Percentiles rank a stretch among this genome's conserved stretches.
Evolutionary conservation across 2,888 invertebrate genomes (phyloP).

Genomic region (Megastigmus dorsalis): DNA sequence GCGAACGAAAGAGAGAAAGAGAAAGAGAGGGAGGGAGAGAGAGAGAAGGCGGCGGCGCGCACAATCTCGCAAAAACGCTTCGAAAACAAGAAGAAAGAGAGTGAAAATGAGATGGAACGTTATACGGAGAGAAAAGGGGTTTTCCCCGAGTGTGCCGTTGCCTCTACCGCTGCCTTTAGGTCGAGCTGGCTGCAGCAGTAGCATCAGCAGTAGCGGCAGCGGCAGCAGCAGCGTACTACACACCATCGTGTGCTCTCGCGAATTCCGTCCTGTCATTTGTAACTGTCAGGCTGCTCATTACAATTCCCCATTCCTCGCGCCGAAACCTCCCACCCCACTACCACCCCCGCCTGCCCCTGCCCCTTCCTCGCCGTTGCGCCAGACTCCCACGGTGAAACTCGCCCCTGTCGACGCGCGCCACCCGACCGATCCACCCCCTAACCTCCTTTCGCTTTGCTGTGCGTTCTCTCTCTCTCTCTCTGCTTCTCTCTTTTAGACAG

Average conservation of each 20-base stretch:
- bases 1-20: not conserved
- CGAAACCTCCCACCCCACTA: constrained; percentile 56
- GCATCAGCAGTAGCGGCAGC: constrained; percentile 65
- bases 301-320: constrained; percentile 74
- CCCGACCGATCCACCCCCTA: constrained; percentile 48
- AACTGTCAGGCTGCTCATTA: constrained; percentile 75
- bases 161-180: not conserved
- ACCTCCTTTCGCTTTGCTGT: constrained; percentile 47
- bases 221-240: constrained; percentile 65
- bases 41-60: constrained; percentile 23
- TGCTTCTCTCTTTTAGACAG: too few species aligned
- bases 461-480: constrained; percentile 23
- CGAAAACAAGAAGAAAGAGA: constrained; percentile 53
- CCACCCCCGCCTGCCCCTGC: constrained; percentile 44
- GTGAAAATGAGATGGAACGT: constrained; percentile 54
- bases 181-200: not conserved
- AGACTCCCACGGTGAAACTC: constrained; percentile 44
- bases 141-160: constrained; percentile 39
- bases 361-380: constrained; percentile 51
- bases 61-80: constrained; percentile 53
- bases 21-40: constrained; percentile 22
- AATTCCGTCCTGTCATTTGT: constrained; percentile 75
- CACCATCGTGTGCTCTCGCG: constrained; percentile 68
- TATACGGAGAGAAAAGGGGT: constrained; percentile 56
- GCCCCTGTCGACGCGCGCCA: constrained; percentile 57